A percentile compares a stretch with the other conserved stretches of the same genome.
These are phyloP conservation scores for Tragelaphus scriptus DNA, from an alignment of 2,113 vertebrate genomes.

Conservation along the genomic window DNA sequence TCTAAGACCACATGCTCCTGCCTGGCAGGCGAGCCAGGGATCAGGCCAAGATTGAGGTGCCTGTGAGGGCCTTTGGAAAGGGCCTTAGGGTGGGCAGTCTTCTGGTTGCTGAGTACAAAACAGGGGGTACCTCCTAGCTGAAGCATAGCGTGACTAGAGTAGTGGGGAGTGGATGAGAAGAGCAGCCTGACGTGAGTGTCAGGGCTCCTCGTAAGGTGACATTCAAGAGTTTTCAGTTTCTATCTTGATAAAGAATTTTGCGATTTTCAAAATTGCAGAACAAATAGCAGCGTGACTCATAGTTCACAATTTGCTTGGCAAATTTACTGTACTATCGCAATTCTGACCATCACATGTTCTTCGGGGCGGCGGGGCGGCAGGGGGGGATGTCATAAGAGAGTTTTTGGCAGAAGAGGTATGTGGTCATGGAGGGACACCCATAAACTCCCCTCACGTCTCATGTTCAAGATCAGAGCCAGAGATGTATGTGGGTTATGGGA, in stretches of 20 bases:
- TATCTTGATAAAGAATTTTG: slow-evolving; percentile 49
- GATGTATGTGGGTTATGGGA: not conserved
- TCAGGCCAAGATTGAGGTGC: not conserved
- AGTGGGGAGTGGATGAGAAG: not conserved
- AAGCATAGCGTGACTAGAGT: slow-evolving; percentile 40
- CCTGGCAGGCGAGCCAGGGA: fast-evolving
- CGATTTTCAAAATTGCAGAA: slow-evolving; percentile 37
- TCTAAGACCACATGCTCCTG: not conserved
- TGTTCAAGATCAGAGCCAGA: not conserved
- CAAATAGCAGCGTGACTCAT: slow-evolving; percentile 55
- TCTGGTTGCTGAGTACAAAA: not conserved
- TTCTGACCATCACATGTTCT: not conserved
- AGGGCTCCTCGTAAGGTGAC: slow-evolving; percentile 26
- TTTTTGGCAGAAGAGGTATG: not conserved
- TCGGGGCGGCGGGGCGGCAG: not conserved
- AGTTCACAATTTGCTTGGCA: slow-evolving; percentile 9
- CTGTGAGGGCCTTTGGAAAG: not conserved
- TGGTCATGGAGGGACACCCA: fast-evolving
- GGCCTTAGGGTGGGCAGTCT: not conserved
- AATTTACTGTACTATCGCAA: not conserved
- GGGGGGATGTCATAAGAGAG: not conserved
- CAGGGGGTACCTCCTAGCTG: not conserved
- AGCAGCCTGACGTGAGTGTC: not conserved
- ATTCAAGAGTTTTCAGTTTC: slow-evolving; percentile 57
- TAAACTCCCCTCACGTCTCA: fast-evolving